A percentile compares a stretch with the other conserved stretches of the same genome.
phyloP scores from a whole-genome alignment of 2,888 invertebrate species.

The Argynnis bischoffii region DNA sequence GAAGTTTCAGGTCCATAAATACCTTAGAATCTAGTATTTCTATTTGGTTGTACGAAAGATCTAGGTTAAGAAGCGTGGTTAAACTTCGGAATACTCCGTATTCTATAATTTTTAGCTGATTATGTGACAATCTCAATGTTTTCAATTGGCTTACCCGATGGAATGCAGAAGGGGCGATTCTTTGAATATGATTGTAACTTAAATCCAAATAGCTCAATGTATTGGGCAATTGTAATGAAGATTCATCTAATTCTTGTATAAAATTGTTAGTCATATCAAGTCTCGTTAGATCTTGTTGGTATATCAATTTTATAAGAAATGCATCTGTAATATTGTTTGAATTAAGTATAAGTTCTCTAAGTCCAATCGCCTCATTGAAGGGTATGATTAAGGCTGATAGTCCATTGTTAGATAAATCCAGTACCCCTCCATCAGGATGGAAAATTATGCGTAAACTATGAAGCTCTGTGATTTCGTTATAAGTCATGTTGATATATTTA shows the following conservation, averaged over 20 bases:
- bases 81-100: slow-evolving; percentile 66
- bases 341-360: slow-evolving; percentile 55
- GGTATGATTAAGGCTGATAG: slow-evolving; percentile 57
- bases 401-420: slow-evolving; percentile 69
- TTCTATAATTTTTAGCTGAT: slow-evolving; percentile 53
- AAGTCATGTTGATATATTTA: slow-evolving; percentile 63
- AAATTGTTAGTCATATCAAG: slow-evolving; percentile 62
- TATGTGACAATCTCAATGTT: slow-evolving; percentile 59
- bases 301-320: slow-evolving; percentile 51
- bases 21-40: slow-evolving; percentile 58
- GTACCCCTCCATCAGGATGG: slow-evolving; percentile 61
- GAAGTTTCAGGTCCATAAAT: slow-evolving; percentile 60
- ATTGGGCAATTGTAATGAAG: slow-evolving; percentile 57
- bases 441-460: slow-evolving; percentile 61
- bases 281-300: slow-evolving; percentile 54
- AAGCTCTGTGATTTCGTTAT: slow-evolving; percentile 56
- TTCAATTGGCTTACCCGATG: slow-evolving; percentile 50
- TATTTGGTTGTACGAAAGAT: slow-evolving; percentile 57
- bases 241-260: slow-evolving; percentile 53
- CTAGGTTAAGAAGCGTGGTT: slow-evolving; percentile 48
- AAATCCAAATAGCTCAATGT: slow-evolving; percentile 57
- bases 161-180: slow-evolving; percentile 63
- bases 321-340: slow-evolving; percentile 63
- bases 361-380: slow-evolving; percentile 55
- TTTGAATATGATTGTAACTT: slow-evolving; percentile 55